These are phyloP conservation scores for Lophotis ruficrista DNA, from an alignment of 2,113 vertebrate genomes.

Conservation along the genomic window DNA sequence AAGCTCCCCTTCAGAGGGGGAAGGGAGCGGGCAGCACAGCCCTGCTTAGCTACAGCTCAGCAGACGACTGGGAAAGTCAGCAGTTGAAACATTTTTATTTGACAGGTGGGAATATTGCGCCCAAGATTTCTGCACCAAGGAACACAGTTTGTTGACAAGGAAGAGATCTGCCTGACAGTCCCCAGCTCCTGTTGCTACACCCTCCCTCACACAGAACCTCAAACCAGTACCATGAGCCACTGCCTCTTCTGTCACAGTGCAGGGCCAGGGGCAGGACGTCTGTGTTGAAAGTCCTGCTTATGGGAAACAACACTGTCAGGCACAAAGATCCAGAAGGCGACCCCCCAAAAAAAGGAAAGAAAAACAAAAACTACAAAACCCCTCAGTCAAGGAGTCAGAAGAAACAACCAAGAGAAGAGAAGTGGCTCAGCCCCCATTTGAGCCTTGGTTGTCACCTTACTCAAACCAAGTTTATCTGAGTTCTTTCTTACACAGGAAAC, in stretches of 20 bases:
- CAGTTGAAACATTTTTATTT: background rate
- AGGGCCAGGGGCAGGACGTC: too few species aligned
- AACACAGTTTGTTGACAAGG: background rate
- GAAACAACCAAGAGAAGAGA: background rate
- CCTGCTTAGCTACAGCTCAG: background rate
- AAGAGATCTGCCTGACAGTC: background rate
- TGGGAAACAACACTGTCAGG: background rate
- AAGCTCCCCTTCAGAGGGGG: too few species aligned
- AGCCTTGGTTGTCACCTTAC: background rate
- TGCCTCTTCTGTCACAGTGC: background rate
- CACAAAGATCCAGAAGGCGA: background rate
- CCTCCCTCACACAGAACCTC: background rate
- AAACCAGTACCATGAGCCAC: background rate
- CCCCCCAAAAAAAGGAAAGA: background rate
- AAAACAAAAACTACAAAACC: background rate
- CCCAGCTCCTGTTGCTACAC: background rate
- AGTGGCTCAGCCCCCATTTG: background rate
- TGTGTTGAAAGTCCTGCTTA: background rate
- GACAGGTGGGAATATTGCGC: background rate
- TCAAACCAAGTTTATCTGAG: background rate
- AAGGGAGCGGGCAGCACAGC: background rate
- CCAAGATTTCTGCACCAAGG: background rate
- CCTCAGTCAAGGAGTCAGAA: background rate
- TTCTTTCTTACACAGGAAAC: background rate
- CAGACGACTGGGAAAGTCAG: accelerated